Evolutionary conservation across 2,113 vertebrate species (phyloP).

Genomic region (Upupa epops): DNA sequence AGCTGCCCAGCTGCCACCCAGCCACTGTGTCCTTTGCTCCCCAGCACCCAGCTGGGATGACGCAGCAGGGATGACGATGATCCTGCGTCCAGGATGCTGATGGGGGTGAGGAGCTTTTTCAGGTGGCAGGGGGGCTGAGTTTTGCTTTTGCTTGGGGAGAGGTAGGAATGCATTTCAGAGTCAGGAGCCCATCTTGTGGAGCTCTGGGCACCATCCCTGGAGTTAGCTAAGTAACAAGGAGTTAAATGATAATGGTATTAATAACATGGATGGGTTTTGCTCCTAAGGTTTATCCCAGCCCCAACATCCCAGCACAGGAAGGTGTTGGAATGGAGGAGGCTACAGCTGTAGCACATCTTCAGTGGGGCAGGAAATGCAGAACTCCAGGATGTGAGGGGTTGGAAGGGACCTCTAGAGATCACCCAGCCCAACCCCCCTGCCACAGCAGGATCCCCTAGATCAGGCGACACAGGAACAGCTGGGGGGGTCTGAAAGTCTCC

Average conservation of each 20-base stretch:
- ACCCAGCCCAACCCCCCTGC: no score
- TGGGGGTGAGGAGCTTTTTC: background rate
- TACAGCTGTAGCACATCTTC: rapidly evolving
- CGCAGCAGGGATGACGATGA: background rate
- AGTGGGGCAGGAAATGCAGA: background rate
- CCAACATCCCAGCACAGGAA: background rate
- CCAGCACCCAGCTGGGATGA: background rate
- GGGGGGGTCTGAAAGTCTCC: no score
- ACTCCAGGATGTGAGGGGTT: no score
- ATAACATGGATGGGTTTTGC: rapidly evolving
- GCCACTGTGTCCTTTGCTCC: background rate
- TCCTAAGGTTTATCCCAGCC: background rate
- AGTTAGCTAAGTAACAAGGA: background rate
- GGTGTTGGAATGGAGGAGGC: background rate
- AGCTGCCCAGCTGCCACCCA: background rate
- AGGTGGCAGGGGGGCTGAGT: background rate
- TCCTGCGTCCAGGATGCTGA: rapidly evolving
- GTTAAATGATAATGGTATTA: background rate
- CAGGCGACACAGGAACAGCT: no score
- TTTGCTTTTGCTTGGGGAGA: background rate
- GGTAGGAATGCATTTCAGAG: background rate
- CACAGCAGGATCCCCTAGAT: no score
- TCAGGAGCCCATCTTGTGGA: background rate
- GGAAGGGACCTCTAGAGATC: no score
- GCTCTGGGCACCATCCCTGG: rapidly evolving